phyloP scores from a whole-genome alignment of 2,113 vertebrate genomes.

The Psittacara wagleri region DNA sequence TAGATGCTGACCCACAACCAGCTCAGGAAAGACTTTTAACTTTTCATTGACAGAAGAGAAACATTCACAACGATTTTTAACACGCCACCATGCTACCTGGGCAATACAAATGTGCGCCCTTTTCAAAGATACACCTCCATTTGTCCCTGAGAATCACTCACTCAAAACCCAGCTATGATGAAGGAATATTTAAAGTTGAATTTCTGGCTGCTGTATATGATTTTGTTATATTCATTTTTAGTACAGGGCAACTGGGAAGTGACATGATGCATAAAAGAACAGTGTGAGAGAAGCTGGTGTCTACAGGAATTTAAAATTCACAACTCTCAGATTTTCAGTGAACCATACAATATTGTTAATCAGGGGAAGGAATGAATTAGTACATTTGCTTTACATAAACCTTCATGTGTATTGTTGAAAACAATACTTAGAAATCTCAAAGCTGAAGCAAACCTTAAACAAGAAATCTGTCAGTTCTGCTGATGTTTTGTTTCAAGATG shows the following conservation, averaged over 20 bases:
- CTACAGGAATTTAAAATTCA: slow-evolving; percentile 8
- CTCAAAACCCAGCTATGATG: not conserved
- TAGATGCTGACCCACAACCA: not conserved
- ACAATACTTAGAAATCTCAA: not conserved
- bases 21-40: not conserved
- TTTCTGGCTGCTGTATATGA: not conserved
- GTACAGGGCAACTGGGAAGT: not conserved
- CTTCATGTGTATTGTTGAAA: not conserved
- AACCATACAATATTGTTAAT: not conserved
- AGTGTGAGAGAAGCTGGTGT: not conserved
- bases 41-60: not conserved
- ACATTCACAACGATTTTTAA: not conserved
- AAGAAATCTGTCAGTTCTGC: not conserved
- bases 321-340: not conserved
- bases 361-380: slow-evolving; percentile 1
- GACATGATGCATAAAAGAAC: slow-evolving; percentile 1
- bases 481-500: slow-evolving; percentile 15
- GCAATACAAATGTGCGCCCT: not conserved
- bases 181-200: slow-evolving; percentile 17
- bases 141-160: not conserved
- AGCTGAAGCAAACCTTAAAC: not conserved
- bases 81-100: not conserved
- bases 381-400: not conserved
- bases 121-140: not conserved
- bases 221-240: not conserved